A percentile compares a stretch with the other conserved stretches of the same genome.
phyloP scores from a whole-genome alignment of 2,888 invertebrate species.

The Chromoteleia sp. region DNA sequence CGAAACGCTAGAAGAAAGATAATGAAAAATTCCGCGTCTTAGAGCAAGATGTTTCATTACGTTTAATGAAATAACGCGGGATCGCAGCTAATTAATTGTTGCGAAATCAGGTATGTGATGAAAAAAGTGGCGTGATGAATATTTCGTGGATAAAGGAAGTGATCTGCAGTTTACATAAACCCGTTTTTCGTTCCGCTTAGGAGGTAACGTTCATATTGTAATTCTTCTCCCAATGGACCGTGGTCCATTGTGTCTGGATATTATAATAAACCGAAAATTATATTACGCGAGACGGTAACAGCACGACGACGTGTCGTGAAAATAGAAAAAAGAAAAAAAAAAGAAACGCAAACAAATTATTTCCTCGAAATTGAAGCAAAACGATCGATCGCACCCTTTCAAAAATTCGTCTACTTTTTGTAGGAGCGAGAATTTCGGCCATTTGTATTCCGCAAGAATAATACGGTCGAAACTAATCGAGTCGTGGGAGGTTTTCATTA shows the following conservation, averaged over 20 bases:
- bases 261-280: slow-evolving; percentile 34
- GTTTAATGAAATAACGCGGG: slow-evolving; percentile 33
- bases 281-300: slow-evolving; percentile 14
- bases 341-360: no score
- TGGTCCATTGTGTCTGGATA: slow-evolving; percentile 31
- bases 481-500: slow-evolving; percentile 63
- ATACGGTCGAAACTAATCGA: slow-evolving; percentile 53
- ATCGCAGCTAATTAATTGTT: slow-evolving; percentile 57
- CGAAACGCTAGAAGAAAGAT: slow-evolving; percentile 48
- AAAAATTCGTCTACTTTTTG: background rate
- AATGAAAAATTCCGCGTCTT: slow-evolving; percentile 64
- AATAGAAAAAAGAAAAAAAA: slow-evolving; percentile 1
- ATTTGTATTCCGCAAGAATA: slow-evolving; percentile 29
- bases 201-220: slow-evolving; percentile 43
- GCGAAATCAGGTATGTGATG: no score
- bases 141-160: background rate
- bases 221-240: slow-evolving; percentile 26
- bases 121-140: no score
- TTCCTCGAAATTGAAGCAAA: no score
- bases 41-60: slow-evolving; percentile 38
- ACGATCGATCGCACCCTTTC: no score
- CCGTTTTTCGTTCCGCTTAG: slow-evolving; percentile 7
- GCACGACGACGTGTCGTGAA: slow-evolving; percentile 23
- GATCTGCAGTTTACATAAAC: slow-evolving; percentile 13
- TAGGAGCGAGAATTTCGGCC: background rate